Evolutionary conservation across 2,797 vertebrate genomes (phyloP), one percentile per base, ranked within the genome.

Genomic region (Sphaeramia orbicularis): DNA sequence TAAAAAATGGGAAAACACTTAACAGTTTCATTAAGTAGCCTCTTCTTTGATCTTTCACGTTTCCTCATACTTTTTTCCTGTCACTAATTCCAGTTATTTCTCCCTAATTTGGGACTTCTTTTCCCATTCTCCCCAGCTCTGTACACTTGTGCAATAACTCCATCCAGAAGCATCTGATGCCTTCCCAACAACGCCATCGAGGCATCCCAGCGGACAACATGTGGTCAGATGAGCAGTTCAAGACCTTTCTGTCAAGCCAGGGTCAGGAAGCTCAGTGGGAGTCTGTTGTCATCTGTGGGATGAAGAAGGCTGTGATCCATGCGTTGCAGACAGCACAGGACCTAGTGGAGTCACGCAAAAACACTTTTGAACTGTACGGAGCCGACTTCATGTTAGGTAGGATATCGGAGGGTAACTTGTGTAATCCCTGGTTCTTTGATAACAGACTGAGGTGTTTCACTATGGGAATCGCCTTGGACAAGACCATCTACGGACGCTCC

Each of bases 71-170:
- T 11, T 58, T 9, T 54, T 36, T 45, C 21, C n/a, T 8, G 0
- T 16, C 24, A 35, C 6, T 7, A 3, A 19, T 63, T 59, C 15
- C 14, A 38, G 43, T 45, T 4, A 21, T 65, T 27, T 50, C 0
- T 54, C 16, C 24, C 21, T 14, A 27, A 54, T 42, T 15, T 40
- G 32, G 32, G 4, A 13, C 10, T 47, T 35, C 40, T 65, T 16
- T 11, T 11, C 12, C 4, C 24, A 4, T 6, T 62, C 48, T 3
- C 42, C 51, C 27, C 78, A 98, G 96, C 6, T 95, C 96, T 0
- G 91, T 96, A 60, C 97, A 98, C 79, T 92, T 98, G 61, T 98
- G 96, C 84, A 98, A 98, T 58, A 96, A 97, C 82, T 95, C 96
- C 56, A 93, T 99, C 83, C 97, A 98, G 91, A 95, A 91, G 80